These are phyloP conservation scores for Heliconius cydno DNA, from an alignment of 2,888 invertebrate species.

Conservation along the genomic window DNA sequence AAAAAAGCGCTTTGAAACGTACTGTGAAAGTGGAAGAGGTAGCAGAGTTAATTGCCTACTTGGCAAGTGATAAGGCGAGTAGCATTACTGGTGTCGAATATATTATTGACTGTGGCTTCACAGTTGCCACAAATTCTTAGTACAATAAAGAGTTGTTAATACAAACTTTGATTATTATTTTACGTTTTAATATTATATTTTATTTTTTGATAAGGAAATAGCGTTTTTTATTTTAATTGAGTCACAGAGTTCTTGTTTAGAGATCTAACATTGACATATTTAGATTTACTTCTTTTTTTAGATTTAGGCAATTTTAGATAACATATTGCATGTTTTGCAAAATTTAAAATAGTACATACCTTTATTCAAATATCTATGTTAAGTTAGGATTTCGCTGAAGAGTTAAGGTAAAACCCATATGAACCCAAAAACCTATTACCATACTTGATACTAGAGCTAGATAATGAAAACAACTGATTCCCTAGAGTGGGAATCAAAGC, in stretches of 20 bases:
- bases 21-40: conserved; percentile 54
- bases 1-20: conserved; percentile 47
- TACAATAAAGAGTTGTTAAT: neutral
- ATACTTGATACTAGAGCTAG: too few relatives aligned
- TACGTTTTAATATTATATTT: neutral
- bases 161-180: neutral
- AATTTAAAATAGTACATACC: neutral
- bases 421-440: too few relatives aligned
- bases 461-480: too few relatives aligned
- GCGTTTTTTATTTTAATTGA: too few relatives aligned
- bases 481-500: too few relatives aligned
- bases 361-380: neutral
- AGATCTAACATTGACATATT: too few relatives aligned
- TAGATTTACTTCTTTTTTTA: neutral
- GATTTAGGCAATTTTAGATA: too few relatives aligned
- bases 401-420: neutral
- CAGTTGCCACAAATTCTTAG: neutral
- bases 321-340: neutral
- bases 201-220: too few relatives aligned
- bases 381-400: neutral
- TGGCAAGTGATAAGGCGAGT: conserved; percentile 60
- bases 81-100: conserved; percentile 58
- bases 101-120: conserved; percentile 37
- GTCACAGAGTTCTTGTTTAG: too few relatives aligned
- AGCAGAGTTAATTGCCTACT: conserved; percentile 55